Base-by-base conservation (phyloP, 64 coral and sea anemone genomes). In the Dendrophyllia cribrosa region DNA sequence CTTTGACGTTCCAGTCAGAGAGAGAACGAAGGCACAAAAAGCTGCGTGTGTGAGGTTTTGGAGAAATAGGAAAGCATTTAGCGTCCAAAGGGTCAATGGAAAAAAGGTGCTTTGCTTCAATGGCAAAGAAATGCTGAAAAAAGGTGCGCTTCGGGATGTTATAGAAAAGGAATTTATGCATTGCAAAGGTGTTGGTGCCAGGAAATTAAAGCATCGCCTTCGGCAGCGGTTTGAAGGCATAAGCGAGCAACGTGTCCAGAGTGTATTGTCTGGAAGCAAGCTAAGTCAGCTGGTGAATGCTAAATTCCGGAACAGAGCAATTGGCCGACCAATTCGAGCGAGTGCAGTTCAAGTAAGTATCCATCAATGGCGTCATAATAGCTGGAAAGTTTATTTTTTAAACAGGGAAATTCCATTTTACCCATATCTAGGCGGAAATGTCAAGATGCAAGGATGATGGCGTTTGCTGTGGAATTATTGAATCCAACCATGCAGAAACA, bases 41-140 rank as follows among this genome's bases (percentile, higher is more conserved):
- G 72, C 92, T 24, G 56, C 66, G 7, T 89, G 77, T 84, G 75
- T 94, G 12, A 44, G 92, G 20, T 94, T 83, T 75, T 94, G 92
- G 92, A 89, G 92, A 47, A 72, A 94, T 17, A 80, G 64, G 17
- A 21, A 89, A 17, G 12, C n/a, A 22, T 94, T 94, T 60, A 81
- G 34, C 10, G 66, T 94, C 26, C 17, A 46, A 77, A 66, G 11
- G 46, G 76, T 49, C 16, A 76, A 89, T n/a, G 77, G 86, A 46
- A 75, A 94, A 62, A 82, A 82, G 47, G 25, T 74, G 0, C 76
- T 89, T 59, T 89, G 48, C 43, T 94, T 89, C 50, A 55, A 94
- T 23, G 86, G 59, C 12, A 94, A 89, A 74, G 76, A 89, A 77
- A 56, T 94, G 8, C 16, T 94, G 19, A 89, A 67, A 53, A 88